phyloP scores from a whole-genome alignment of 1,140 invertebrate genomes.

The Diploscapter pachys region DNA sequence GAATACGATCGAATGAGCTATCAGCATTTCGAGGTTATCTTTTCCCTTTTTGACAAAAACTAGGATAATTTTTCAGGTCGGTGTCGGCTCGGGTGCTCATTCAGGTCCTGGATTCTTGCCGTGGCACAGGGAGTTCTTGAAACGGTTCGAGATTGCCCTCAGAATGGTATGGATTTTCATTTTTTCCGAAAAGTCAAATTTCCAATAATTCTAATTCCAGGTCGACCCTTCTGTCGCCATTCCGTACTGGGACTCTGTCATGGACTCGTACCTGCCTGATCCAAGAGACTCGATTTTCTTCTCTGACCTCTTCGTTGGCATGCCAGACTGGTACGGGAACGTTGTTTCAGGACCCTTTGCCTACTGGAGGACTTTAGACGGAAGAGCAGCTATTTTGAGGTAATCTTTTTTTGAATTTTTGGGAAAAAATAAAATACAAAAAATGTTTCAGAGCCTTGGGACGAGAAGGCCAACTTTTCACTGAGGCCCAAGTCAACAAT shows the following conservation, averaged over 20 bases:
- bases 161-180: conserved; percentile 28
- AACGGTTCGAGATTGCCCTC: conserved; percentile 55
- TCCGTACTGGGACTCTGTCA: conserved; percentile 58
- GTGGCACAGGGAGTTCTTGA: conserved; percentile 53
- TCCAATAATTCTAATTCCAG: no score
- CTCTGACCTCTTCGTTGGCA: conserved; percentile 55
- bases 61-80: conserved; percentile 16
- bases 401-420: conserved; percentile 5
- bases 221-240: conserved; percentile 52
- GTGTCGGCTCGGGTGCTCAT: conserved; percentile 45
- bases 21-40: conserved; percentile 40
- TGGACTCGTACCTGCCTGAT: conserved; percentile 50
- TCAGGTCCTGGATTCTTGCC: conserved; percentile 54
- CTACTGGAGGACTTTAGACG: conserved; percentile 55
- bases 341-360: conserved; percentile 59
- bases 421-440: no score
- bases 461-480: conserved; percentile 39
- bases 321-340: conserved; percentile 57
- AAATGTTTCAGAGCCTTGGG: conserved; percentile 5
- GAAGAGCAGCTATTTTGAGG: conserved; percentile 48
- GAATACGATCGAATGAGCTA: conserved; percentile 52
- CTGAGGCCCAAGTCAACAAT: conserved; percentile 40
- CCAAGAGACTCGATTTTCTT: conserved; percentile 58
- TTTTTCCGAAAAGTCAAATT: no score
- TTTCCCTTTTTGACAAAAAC: no score